These are phyloP conservation scores for Spongia lamella DNA, from an alignment of 37 sponge, comb jelly and placozoan species.

Conservation along the genomic window DNA sequence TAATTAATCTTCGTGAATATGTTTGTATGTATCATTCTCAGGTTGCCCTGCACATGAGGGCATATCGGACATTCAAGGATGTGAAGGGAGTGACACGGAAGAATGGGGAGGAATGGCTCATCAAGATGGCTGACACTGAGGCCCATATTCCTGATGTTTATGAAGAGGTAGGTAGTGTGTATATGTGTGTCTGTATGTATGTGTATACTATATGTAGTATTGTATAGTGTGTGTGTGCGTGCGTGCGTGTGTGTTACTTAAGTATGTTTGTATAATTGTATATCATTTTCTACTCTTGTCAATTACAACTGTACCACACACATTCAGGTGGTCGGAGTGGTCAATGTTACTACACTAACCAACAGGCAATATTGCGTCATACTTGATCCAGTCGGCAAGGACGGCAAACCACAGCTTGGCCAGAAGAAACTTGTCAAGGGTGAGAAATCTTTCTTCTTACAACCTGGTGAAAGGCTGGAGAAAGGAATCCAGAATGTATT, in stretches of 20 bases:
- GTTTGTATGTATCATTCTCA: too few relatives aligned
- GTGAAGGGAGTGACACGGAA: slow-evolving; percentile 75
- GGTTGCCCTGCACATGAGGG: slow-evolving; percentile 96
- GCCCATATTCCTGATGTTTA: slow-evolving; percentile 99
- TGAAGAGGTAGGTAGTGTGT: slow-evolving; percentile 68
- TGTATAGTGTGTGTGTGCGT: too few relatives aligned
- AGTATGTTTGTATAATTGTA: too few relatives aligned
- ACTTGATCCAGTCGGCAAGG: slow-evolving; percentile 88
- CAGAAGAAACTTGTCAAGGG: slow-evolving; percentile 98
- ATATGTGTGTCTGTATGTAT: too few relatives aligned
- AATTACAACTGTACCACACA: neutral
- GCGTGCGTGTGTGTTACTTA: too few relatives aligned
- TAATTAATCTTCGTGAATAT: too few relatives aligned
- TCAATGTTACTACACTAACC: slow-evolving; percentile 95
- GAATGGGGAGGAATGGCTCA: slow-evolving; percentile 99
- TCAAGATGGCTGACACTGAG: slow-evolving; percentile 97
- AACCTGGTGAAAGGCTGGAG: slow-evolving; percentile 94
- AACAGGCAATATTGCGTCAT: slow-evolving; percentile 98
- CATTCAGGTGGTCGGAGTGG: slow-evolving; percentile 64
- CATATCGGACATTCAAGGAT: slow-evolving; percentile 90
- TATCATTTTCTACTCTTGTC: too few relatives aligned
- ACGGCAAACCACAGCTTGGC: slow-evolving; percentile 97
- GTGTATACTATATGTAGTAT: too few relatives aligned
- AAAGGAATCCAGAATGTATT: slow-evolving; percentile 96
- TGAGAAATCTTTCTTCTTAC: slow-evolving; percentile 98